Percentiles rank a stretch among this genome's conserved stretches.
These are phyloP conservation scores for Apis florea DNA, from an alignment of 1,140 invertebrate genomes.

Conservation along the genomic window DNA sequence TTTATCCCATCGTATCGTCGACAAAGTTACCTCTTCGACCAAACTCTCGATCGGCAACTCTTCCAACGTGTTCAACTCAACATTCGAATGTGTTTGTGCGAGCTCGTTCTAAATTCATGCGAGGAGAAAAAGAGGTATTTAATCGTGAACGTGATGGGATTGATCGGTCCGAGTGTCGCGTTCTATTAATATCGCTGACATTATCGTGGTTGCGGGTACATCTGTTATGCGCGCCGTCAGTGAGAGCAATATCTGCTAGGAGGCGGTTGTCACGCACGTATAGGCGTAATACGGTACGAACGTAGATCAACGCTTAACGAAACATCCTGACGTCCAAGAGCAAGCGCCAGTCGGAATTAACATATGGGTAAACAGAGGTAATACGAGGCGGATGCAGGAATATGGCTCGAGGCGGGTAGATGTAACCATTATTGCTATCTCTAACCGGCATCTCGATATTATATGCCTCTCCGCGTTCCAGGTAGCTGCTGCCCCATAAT, in stretches of 20 bases:
- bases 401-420: slow-evolving; percentile 28
- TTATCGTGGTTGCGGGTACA: slow-evolving; percentile 50
- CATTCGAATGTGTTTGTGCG: no score
- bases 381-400: slow-evolving; percentile 40
- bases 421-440: slow-evolving; percentile 50
- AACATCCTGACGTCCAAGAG: slow-evolving; percentile 43
- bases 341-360: slow-evolving; percentile 51
- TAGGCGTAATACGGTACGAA: slow-evolving; percentile 24
- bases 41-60: neutral
- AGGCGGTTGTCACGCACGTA: slow-evolving; percentile 36
- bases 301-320: slow-evolving; percentile 57
- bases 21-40: neutral
- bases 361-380: slow-evolving; percentile 57
- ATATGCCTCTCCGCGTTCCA: slow-evolving; percentile 28
- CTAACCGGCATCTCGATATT: slow-evolving; percentile 52
- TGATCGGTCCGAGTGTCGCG: slow-evolving; percentile 25
- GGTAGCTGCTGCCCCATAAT: neutral
- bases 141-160: neutral
- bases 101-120: no score
- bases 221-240: slow-evolving; percentile 46
- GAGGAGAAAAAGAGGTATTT: neutral
- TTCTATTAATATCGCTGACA: slow-evolving; percentile 52
- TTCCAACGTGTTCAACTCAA: neutral
- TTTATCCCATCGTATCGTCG: neutral
- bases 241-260: slow-evolving; percentile 19